Percentiles rank a stretch among this genome's conserved stretches.
phyloP scores from a whole-genome alignment of 2,113 vertebrate species.

The Prionailurus viverrinus region DNA sequence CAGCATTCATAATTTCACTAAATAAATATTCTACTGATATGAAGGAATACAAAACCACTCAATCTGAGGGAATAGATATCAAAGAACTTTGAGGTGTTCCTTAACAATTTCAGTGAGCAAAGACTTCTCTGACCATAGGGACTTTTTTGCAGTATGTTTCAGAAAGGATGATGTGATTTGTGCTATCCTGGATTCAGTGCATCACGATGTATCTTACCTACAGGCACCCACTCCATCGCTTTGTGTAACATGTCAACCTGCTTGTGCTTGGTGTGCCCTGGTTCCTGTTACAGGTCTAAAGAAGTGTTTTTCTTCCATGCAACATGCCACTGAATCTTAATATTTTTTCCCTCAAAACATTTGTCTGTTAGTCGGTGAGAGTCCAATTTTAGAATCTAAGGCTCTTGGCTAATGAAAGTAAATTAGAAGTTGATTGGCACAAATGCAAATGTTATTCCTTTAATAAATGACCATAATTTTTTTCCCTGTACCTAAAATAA shows the following conservation, averaged over 20 bases:
- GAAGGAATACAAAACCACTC: neutral
- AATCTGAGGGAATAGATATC: neutral
- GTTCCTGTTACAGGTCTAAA: neutral
- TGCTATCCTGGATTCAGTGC: neutral
- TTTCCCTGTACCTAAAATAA: neutral
- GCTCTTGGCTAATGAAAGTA: neutral
- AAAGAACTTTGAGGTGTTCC: neutral
- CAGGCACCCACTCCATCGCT: fast-evolving
- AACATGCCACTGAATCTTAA: neutral
- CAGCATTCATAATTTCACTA: neutral
- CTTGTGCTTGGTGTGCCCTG: neutral
- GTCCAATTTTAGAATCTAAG: neutral
- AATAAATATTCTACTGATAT: neutral
- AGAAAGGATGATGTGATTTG: neutral
- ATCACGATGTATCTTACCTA: neutral
- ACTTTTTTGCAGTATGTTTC: neutral
- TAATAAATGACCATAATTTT: neutral
- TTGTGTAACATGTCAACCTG: neutral
- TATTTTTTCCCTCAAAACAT: neutral
- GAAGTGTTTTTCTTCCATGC: neutral
- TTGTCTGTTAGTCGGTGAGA: neutral
- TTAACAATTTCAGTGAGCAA: neutral
- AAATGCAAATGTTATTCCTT: constrained; percentile 45
- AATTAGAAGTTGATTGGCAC: constrained; percentile 20
- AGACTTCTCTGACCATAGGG: neutral